Conservation (phyloP, 2,797 vertebrate genomes). For the Takifugu rubripes region DNA sequence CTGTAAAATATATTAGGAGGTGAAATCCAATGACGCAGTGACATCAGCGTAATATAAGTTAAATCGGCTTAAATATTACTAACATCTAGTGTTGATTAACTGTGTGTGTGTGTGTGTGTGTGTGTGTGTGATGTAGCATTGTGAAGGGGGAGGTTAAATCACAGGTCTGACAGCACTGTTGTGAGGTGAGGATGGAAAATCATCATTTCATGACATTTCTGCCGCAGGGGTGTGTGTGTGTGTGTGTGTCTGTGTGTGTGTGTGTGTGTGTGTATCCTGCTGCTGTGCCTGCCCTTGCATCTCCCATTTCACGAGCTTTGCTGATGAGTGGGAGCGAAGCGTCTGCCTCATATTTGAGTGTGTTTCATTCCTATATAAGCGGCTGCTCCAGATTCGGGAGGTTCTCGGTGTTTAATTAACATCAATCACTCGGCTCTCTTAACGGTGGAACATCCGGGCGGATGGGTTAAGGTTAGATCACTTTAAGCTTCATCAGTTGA, state of each 20-base stretch:
- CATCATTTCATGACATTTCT: constrained; percentile 56
- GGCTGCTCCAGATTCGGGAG: no score
- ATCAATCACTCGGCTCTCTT: no score
- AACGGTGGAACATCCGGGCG: no score
- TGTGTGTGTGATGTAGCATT: constrained; percentile 27
- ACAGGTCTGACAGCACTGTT: constrained; percentile 59
- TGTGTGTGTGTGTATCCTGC: constrained; percentile 29
- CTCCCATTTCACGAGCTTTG: constrained; percentile 10
- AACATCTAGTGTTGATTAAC: constrained; percentile 43
- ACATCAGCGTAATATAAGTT: constrained; percentile 9
- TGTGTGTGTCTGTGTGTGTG: not conserved
- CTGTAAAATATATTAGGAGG: not conserved
- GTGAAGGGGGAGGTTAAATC: constrained; percentile 59
- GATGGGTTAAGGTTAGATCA: no score
- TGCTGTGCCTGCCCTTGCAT: constrained; percentile 26
- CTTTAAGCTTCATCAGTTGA: no score
- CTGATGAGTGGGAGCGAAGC: constrained; percentile 5
- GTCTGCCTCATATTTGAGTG: no score
- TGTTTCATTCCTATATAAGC: no score
- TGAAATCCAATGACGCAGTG: no score
- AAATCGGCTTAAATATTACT: constrained; percentile 12
- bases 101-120: constrained; percentile 10
- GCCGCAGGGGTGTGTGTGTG: constrained; percentile 47
- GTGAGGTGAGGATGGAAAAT: constrained; percentile 61
- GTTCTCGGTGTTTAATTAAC: no score